Evolutionary conservation across 1,140 invertebrate genomes (phyloP), one percentile per base, ranked within the genome.

Genomic region (Bombyx mandarina): DNA sequence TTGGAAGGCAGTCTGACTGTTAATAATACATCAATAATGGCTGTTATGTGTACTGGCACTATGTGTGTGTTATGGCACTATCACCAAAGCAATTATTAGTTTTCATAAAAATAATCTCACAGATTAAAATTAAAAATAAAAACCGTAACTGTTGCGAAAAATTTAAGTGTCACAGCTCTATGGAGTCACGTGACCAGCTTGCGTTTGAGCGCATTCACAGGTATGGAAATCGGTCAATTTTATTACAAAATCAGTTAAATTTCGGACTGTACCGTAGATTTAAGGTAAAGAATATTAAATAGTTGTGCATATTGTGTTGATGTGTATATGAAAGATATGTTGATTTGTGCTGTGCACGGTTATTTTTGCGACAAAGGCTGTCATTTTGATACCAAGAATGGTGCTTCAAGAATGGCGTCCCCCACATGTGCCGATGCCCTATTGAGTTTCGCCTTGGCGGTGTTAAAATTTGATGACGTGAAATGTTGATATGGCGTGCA

Each of bases 181-280:
- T 60, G 18, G 70, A 75, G 76, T 88, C 84, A 88, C 86, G 86
- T 88, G 86, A 88, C 77, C 82, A 87, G 84, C 84, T 87, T 88
- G 84, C 84, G 84, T 88, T 86, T 87, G 84, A 88, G 84, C 86
- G 86, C 86, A 87, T 86, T 88, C 81, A 86, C 86, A 88, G 86
- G 86, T 88, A 88, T 86, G 86, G 73, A 77, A 85, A 84, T 86
- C 77, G 73, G 79, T 77, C 79, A 80, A 82, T 87, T 85, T 79
- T 83, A 81, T 79, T 82, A 75, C 69, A 82, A 81, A 82, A 77
- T 74, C 77, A 73, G 77, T 79, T 79, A 64, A 73, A 79, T 81
- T 80, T 77, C 69, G 71, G 73, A 75, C 69, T 66, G 68, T 74
- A 70, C 66, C 58, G 56, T 83, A 79, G 69, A 69, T 74, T 69